These are phyloP conservation scores for Cotesia glomerata DNA, from an alignment of 1,140 invertebrate genomes.

Conservation along the genomic window DNA sequence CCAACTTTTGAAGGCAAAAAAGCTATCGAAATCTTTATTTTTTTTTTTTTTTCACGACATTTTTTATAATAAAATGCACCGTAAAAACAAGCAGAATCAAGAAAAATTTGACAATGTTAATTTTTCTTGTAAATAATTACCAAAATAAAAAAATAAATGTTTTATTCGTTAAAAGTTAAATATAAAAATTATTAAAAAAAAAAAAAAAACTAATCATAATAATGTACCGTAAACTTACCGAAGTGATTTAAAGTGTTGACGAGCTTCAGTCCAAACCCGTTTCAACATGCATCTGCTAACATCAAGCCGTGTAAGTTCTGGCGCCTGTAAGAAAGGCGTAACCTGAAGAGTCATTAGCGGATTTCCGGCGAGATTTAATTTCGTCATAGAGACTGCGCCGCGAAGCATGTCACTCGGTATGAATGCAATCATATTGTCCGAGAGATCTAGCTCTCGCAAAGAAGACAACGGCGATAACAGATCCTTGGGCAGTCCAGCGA, in stretches of 20 bases:
- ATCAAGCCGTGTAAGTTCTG: conserved; percentile 66
- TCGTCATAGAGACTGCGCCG: conserved; percentile 65
- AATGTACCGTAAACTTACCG: conserved; percentile 27
- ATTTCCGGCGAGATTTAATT: conserved; percentile 74
- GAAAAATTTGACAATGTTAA: too few relatives aligned
- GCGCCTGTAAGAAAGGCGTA: conserved; percentile 69
- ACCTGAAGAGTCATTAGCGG: conserved; percentile 70
- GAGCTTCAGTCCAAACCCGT: conserved; percentile 68
- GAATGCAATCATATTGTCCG: conserved; percentile 69
- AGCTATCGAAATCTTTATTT: too few relatives aligned
- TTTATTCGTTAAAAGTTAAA: too few relatives aligned
- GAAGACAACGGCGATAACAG: conserved; percentile 64
- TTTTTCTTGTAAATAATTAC: too few relatives aligned
- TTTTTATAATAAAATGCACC: too few relatives aligned
- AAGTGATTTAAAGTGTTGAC: conserved; percentile 41
- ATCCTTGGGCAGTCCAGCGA: conserved; percentile 46
- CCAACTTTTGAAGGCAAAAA: too few relatives aligned
- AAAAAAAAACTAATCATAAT: too few relatives aligned
- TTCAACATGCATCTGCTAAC: conserved; percentile 71
- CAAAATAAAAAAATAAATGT: too few relatives aligned
- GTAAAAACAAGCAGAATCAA: too few relatives aligned
- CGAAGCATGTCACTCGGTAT: conserved; percentile 69
- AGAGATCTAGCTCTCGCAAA: conserved; percentile 71
- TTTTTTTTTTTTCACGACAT: too few relatives aligned
- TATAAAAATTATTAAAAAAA: not conserved